Percentiles rank a stretch among this genome's conserved stretches.
Conservation (phyloP, 2,888 invertebrate genomes). For the Gari tellinella region DNA sequence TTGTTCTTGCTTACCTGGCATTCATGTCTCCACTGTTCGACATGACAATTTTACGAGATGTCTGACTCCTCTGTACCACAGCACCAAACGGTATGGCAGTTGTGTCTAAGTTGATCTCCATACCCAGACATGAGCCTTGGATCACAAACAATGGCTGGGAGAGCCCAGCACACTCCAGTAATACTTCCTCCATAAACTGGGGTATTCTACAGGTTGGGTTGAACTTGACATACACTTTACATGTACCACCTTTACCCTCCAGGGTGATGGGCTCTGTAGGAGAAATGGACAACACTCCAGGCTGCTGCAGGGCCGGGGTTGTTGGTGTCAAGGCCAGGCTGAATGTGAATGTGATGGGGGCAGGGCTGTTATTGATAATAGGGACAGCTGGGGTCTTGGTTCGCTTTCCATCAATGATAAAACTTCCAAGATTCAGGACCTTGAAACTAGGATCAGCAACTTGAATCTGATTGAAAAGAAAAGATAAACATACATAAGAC, state of each 20-base stretch:
- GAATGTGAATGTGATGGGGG: slow-evolving; percentile 80
- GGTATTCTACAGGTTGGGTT: slow-evolving; percentile 81
- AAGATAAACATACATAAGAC: too few relatives aligned
- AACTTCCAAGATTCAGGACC: slow-evolving; percentile 82
- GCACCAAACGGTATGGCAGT: slow-evolving; percentile 86
- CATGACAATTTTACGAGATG: slow-evolving; percentile 85
- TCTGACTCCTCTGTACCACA: slow-evolving; percentile 85
- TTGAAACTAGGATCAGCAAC: slow-evolving; percentile 82
- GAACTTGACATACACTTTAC: slow-evolving; percentile 82
- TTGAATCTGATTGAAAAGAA: slow-evolving; percentile 76
- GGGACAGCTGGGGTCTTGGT: slow-evolving; percentile 77
- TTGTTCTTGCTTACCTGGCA: too few relatives aligned
- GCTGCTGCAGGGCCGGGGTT: slow-evolving; percentile 76
- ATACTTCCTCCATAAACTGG: slow-evolving; percentile 85
- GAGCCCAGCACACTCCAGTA: slow-evolving; percentile 85
- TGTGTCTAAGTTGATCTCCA: slow-evolving; percentile 86
- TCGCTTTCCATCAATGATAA: slow-evolving; percentile 77
- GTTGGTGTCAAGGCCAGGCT: slow-evolving; percentile 81
- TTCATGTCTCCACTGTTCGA: slow-evolving; percentile 87
- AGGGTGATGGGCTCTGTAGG: slow-evolving; percentile 80
- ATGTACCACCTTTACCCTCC: slow-evolving; percentile 78
- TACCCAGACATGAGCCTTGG: slow-evolving; percentile 86
- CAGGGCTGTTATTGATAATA: slow-evolving; percentile 83
- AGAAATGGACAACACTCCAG: slow-evolving; percentile 72
- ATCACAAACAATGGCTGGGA: slow-evolving; percentile 86